Evolutionary conservation across 2,888 invertebrate genomes (phyloP).

Genomic region (Drosophila putrida): DNA sequence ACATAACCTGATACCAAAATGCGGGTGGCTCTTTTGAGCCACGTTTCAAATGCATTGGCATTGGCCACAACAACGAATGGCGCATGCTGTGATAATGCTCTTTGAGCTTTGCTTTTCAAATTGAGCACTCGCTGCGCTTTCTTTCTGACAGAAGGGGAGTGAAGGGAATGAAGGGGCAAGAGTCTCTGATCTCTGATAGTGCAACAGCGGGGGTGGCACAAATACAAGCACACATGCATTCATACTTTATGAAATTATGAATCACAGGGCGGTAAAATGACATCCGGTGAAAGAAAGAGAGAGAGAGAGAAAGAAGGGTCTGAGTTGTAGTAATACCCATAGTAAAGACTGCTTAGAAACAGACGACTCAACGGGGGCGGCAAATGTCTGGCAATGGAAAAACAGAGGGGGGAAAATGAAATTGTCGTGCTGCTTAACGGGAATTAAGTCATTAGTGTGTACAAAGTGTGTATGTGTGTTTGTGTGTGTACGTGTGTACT

Average conservation of each 20-base stretch:
- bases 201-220: slow-evolving; percentile 43
- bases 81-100: slow-evolving; percentile 78
- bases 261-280: slow-evolving; percentile 57
- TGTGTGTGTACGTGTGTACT: slow-evolving; percentile 4
- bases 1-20: slow-evolving; percentile 58
- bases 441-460: slow-evolving; percentile 74
- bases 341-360: slow-evolving; percentile 37
- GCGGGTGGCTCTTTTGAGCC: slow-evolving; percentile 61
- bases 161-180: neutral
- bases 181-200: slow-evolving; percentile 54
- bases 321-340: slow-evolving; percentile 20
- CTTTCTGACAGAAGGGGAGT: neutral
- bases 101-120: slow-evolving; percentile 76
- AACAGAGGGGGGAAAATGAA: slow-evolving; percentile 8
- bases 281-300: slow-evolving; percentile 60
- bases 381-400: slow-evolving; percentile 12
- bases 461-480: slow-evolving; percentile 5
- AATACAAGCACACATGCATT: slow-evolving; percentile 36
- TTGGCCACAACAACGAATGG: slow-evolving; percentile 28
- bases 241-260: slow-evolving; percentile 63
- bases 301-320: neutral
- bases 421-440: slow-evolving; percentile 66
- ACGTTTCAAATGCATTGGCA: slow-evolving; percentile 25
- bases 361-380: slow-evolving; percentile 25
- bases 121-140: slow-evolving; percentile 79